These are phyloP conservation scores for Struthidea cinerea DNA, from an alignment of 2,113 vertebrate species.

Conservation along the genomic window DNA sequence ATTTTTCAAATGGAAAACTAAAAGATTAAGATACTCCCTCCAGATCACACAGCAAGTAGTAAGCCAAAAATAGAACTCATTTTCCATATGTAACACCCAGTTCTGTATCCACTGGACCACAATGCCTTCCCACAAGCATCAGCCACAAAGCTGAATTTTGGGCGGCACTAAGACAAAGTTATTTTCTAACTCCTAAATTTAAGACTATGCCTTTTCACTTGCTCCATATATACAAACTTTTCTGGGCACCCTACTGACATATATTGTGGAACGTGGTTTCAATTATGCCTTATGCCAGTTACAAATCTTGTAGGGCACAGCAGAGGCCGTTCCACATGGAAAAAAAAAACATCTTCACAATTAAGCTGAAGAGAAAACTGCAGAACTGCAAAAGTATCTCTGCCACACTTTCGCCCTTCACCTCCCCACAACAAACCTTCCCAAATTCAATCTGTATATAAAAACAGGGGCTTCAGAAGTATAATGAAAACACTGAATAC, in stretches of 20 bases:
- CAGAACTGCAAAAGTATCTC: neutral
- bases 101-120: constrained; percentile 20
- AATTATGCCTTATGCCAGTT: neutral
- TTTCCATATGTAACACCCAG: constrained; percentile 36
- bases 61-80: constrained; percentile 33
- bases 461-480: neutral
- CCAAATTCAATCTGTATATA: neutral
- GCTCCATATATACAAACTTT: neutral
- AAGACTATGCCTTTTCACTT: neutral
- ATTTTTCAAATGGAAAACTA: constrained; percentile 50
- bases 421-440: neutral
- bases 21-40: constrained; percentile 35
- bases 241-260: neutral
- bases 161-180: neutral
- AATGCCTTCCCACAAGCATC: neutral
- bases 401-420: neutral
- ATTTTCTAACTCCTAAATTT: neutral
- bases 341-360: neutral
- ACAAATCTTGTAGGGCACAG: neutral
- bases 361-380: fast-evolving
- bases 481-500: neutral
- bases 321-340: neutral
- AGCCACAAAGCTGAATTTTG: neutral
- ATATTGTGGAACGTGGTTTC: neutral
- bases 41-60: constrained; percentile 1